Evolutionary conservation across 2,113 vertebrate genomes (phyloP), one percentile per base, ranked within the genome.

Genomic region (Hippopotamus amphibius): DNA sequence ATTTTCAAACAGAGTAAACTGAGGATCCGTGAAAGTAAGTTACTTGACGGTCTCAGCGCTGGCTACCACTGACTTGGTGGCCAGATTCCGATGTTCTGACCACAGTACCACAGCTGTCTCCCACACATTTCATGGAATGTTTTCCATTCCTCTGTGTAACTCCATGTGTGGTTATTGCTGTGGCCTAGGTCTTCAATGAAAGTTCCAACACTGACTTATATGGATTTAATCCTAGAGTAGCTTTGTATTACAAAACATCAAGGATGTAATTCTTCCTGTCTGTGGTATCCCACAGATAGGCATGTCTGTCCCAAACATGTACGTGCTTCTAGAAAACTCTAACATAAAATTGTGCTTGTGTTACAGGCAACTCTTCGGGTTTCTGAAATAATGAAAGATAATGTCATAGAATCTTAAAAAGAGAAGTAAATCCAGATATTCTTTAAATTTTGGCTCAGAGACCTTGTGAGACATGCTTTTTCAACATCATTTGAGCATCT

Each of bases 381-480:
- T 66, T 95, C 79, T 87, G 57, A 92, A 96, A 55, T 77, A 83
- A 87, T 61, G 41, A 65, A 86, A 57, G 69, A 50, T 82, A 26
- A 55, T 90, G 5, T 53, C 15, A 37, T 46, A 87, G 33, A 82
- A 68, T 90, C 81, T 74, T 90, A 19, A 69, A 41, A 93, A 43
- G 14, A 85, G 30, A 76, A 72, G 17, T 9, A 30, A 89, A 53
- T 69, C 19, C 43, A 95, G 33, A 72, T 84, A 43, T 7, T 69
- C 24, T 80, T 68, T 41, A 50, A 26, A 71, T 66, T 93, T 48
- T 50, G 28, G 24, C 48, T 68, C n/a, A 63, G 77, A 89, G 41
- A 94, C 21, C 72, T 92, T 65, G 30, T 92, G 55, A 89, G 63
- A 85, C 22, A 7, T 33, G 33, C 17, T 91, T 59, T 81, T 84